Evolutionary conservation across 2,888 invertebrate genomes (phyloP), one percentile per base, ranked within the genome.

Genomic region (Cryptus armator): DNA sequence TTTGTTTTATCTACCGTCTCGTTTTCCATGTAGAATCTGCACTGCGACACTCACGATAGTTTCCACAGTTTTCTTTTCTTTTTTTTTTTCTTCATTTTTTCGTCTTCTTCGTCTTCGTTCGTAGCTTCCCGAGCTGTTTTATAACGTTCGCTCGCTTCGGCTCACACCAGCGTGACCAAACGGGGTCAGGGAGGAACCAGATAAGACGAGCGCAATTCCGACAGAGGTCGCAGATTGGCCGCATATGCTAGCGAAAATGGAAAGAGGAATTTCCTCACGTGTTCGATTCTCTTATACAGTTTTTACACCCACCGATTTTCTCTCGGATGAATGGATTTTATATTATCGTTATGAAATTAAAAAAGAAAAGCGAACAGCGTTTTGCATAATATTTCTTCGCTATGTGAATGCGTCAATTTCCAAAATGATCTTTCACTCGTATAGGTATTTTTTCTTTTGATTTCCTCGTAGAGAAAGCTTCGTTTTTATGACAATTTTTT

Each of bases 31-130:
- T 83, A 85, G 86, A 87, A 87, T 87, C 88, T 88, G 87, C 87
- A 88, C 85, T 87, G 89, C 89, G 90, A 86, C 89, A 87, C 87
- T 89, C 87, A 87, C 78, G 83, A 79, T 81, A 87, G 81, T 86
- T n/a, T 56, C 77, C 56, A 56, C 56, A 66, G 74, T 67, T 37
- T 83, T 78, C n/a, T 67, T 77, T 32, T 56, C 43, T 70, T 24
- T n/a, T n/a, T n/a, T 83, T 78, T 67, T 77, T 32, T 56, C 43
- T 70, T 24, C 24, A 24, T 24, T 24, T 24, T 43, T 44, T 44
- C 62, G 43, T 78, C 67, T 51, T 77, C 72, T 81, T 75, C 37
- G 48, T 76, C 44, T 24, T 67, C 16, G 62, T 14, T 66, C 72
- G 62, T 29, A 29, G 19, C 56, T 10, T 12, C 56, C 1, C 56